phyloP scores from a whole-genome alignment of 2,888 invertebrate species.

The Drosophila neotestacea region DNA sequence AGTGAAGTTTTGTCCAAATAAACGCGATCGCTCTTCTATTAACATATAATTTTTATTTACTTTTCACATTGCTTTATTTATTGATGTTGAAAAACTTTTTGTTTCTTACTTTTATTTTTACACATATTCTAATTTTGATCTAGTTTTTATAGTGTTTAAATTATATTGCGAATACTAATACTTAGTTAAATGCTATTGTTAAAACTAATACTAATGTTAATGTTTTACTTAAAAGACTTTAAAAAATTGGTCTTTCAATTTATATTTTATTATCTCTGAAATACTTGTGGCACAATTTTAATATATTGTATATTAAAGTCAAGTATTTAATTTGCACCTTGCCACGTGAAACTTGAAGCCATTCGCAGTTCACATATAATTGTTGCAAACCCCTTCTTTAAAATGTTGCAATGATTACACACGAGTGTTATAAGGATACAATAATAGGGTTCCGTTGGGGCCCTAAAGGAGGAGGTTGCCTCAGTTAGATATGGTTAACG shows the following conservation, averaged over 20 bases:
- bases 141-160: no score
- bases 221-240: background rate
- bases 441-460: background rate
- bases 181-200: constrained; percentile 4
- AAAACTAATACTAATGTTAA: constrained; percentile 1
- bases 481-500: constrained; percentile 19
- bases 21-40: no score
- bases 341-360: background rate
- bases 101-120: no score
- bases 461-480: background rate
- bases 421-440: background rate
- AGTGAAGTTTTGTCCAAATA: no score
- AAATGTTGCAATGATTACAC: constrained; percentile 11
- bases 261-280: background rate
- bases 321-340: background rate
- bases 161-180: background rate
- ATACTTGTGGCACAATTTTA: background rate
- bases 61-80: no score
- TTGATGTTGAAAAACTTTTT: no score
- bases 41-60: no score
- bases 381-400: constrained; percentile 25
- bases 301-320: background rate
- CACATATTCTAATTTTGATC: no score
- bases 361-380: constrained; percentile 5
- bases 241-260: no score